phyloP scores from a whole-genome alignment of 2,797 vertebrate genomes.

The Poecilia wingei region DNA sequence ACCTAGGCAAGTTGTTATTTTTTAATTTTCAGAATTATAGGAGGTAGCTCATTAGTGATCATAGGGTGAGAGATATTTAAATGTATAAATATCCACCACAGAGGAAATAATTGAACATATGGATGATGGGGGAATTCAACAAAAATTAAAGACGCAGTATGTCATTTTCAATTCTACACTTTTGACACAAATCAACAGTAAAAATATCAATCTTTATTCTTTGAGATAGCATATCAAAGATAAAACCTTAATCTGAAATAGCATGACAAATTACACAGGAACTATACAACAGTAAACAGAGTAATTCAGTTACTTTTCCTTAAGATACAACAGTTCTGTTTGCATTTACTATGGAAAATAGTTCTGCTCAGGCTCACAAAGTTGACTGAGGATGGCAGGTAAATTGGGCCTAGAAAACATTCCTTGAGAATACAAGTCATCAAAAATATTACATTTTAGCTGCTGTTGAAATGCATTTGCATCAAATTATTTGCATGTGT shows the following conservation, averaged over 20 bases:
- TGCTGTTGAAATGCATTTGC: constrained; percentile 5
- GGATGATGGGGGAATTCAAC: neutral
- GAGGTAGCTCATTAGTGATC: neutral
- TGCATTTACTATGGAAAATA: constrained; percentile 22
- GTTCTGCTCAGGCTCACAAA: constrained; percentile 16
- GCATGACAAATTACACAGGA: constrained; percentile 84
- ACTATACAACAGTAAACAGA: constrained; percentile 86
- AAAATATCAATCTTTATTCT: constrained; percentile 92
- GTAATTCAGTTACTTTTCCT: constrained; percentile 47
- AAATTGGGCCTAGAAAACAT: constrained; percentile 34
- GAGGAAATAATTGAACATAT: neutral
- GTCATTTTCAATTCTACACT: neutral
- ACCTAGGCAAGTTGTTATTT: neutral
- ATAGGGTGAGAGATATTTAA: neutral
- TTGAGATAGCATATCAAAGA: constrained; percentile 94
- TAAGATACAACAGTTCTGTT: constrained; percentile 36
- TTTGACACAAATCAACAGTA: constrained; percentile 64
- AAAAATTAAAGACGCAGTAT: neutral
- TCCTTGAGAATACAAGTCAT: constrained; percentile 14
- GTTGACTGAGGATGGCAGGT: constrained; percentile 5
- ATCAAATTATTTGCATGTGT: constrained; percentile 3
- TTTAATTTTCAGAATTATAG: neutral
- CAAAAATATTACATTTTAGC: constrained; percentile 16
- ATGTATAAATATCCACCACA: neutral
- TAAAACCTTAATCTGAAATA: constrained; percentile 87